Base-by-base conservation (phyloP, 1,140 invertebrate species). In the Nylanderia fulva region DNA sequence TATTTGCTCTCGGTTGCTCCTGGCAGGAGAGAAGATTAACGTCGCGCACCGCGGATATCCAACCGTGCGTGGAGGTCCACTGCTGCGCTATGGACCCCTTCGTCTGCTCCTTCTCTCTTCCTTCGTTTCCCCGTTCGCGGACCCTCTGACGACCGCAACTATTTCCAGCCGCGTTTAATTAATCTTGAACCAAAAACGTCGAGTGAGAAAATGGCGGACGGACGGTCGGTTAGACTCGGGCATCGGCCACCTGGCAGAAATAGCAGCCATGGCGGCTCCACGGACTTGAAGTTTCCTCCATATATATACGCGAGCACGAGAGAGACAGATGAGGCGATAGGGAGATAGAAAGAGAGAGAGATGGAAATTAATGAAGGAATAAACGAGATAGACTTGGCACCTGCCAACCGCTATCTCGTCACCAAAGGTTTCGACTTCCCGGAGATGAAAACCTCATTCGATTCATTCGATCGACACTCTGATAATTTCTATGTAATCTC, bases 161-260 rank as follows among this genome's bases (percentile, higher is more conserved):
- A 94, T 94, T 94, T 94, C 86, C 91, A 93, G 93, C 85, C 89
- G 89, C 86, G 84, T 92, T 93, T 93, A 92, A 94, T 94, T 94
- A 93, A 94, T 94, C 93, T 94, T 92, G 88, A 91, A 91, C 90
- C 89, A 90, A 93, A 93, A 93, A 93, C 87, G 91, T 92, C 88
- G 89, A 88, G 91, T 85, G 15, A 77, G 86, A 86, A 93, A 93
- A 93, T 92, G 90, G 90, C 89, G 80, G 77, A 64, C 72, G 85
- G 64, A 69, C 63, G 77, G 86, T 85, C 58, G 76, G 76, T 84
- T 80, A 76, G 80, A 54, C 87, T 63, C 56, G 27, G 68, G 64
- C 48, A 52, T 75, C 39, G 33, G 90, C 91, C 93, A 93, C 93
- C 93, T 94, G 93, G 93, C 92, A 94, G 90, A 94, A 94, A 94